Evolutionary conservation across 2,797 vertebrate genomes (phyloP).

Genomic region (Urocyon cinereoargenteus): DNA sequence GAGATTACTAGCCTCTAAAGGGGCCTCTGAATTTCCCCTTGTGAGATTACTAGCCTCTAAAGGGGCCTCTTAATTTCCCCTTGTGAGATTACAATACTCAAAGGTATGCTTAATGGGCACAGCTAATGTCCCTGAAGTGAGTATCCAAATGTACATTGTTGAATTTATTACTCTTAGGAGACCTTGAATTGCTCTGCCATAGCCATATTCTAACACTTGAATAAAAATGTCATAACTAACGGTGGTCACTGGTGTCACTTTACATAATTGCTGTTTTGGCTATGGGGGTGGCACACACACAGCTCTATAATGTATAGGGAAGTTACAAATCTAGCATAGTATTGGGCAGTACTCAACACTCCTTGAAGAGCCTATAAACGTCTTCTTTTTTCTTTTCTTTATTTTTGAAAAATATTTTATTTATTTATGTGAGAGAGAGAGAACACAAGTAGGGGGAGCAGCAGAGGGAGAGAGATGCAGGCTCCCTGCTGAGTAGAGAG

Average conservation of each 20-base stretch:
- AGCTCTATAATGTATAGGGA: not conserved
- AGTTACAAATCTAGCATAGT: not conserved
- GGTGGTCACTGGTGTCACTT: not conserved
- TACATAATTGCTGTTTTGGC: not conserved
- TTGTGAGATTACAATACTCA: not conserved
- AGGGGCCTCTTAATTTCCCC: not conserved
- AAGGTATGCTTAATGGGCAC: not conserved
- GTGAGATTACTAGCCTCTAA: no score
- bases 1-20: no score
- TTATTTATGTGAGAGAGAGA: not conserved
- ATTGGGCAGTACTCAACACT: not conserved
- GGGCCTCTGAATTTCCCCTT: not conserved
- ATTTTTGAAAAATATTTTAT: not conserved
- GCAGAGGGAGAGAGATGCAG: not conserved
- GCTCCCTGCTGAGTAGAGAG: not conserved
- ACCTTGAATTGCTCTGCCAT: not conserved
- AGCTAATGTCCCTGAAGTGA: not conserved
- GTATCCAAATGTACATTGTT: not conserved
- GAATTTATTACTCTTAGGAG: not conserved
- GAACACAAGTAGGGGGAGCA: not conserved
- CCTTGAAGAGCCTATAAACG: not conserved
- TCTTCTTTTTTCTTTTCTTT: not conserved
- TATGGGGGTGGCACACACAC: not conserved
- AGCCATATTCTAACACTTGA: not conserved
- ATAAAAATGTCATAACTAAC: not conserved